These are phyloP conservation scores for Dicrostonyx torquatus DNA, from an alignment of 2,797 vertebrate species.

Conservation along the genomic window DNA sequence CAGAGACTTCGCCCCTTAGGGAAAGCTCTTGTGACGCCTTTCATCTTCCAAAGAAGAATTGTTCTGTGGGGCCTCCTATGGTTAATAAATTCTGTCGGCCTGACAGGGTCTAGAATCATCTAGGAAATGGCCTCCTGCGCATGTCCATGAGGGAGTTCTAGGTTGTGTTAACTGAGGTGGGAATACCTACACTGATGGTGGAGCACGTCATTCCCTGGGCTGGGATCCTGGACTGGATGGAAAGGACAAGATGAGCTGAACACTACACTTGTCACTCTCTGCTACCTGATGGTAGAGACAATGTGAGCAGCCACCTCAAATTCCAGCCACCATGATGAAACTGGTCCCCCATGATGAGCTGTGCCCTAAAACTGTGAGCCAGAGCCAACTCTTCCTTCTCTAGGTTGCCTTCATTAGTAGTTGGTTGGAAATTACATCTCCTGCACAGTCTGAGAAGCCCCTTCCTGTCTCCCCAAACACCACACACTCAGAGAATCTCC, in stretches of 20 bases:
- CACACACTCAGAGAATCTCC: not conserved
- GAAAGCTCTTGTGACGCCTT: not conserved
- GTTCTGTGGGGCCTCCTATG: not conserved
- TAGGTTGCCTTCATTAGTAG: not conserved
- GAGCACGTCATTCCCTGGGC: not conserved
- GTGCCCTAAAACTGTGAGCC: not conserved
- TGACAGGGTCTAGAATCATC: not conserved
- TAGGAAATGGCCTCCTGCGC: not conserved
- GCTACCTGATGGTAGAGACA: not conserved
- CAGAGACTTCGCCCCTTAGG: not conserved
- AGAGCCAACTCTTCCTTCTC: not conserved
- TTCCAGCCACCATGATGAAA: not conserved
- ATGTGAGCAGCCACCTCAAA: not conserved
- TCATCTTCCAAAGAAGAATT: not conserved
- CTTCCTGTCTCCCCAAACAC: not conserved
- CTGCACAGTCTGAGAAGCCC: not conserved
- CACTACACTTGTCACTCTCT: not conserved
- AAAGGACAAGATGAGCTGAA: not conserved
- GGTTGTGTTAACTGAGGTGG: not conserved
- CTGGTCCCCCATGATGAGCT: not conserved
- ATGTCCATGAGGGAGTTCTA: not conserved
- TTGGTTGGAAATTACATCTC: not conserved
- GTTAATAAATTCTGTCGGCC: not conserved
- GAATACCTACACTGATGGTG: not conserved
- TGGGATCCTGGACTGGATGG: not conserved